phyloP scores from a whole-genome alignment of 2,888 invertebrate genomes.

The Calliscelio sp. region DNA sequence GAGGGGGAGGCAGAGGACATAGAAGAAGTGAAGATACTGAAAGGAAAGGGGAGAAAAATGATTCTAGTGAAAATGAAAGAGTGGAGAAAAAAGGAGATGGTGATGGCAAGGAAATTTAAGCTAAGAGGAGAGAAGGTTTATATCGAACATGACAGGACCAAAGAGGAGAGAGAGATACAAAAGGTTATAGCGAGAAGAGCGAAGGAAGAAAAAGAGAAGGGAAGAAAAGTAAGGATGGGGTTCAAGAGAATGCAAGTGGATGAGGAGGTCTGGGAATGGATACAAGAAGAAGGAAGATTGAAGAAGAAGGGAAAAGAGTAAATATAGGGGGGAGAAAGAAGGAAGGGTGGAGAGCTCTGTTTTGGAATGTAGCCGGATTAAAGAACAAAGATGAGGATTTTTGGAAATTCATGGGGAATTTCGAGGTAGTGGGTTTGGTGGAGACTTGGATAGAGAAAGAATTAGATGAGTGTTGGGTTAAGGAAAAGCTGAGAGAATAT shows the following conservation, averaged over 20 bases:
- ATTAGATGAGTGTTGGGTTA: too few relatives aligned
- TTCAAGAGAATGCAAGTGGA: not conserved
- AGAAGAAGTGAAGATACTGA: not conserved
- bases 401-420: not conserved
- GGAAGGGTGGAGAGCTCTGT: not conserved
- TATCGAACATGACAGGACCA: conserved; percentile 29
- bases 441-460: conserved; percentile 7
- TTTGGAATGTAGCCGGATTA: conserved; percentile 22
- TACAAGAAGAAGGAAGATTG: not conserved
- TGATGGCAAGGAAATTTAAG: not conserved
- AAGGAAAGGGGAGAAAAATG: not conserved
- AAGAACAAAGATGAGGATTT: conserved; percentile 12
- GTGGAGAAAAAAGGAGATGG: not conserved
- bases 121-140: not conserved
- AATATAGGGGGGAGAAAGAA: not conserved
- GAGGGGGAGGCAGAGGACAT: not conserved
- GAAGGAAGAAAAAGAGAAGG: not conserved
- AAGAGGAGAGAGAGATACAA: conserved; percentile 20
- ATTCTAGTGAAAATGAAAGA: not conserved
- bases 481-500: too few relatives aligned
- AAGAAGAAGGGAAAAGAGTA: not conserved
- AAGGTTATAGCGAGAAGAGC: not conserved
- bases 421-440: conserved; percentile 4
- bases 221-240: not conserved
- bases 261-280: not conserved